A percentile compares a stretch with the other conserved stretches of the same genome.
These are phyloP conservation scores for Myotis pilosus DNA, from an alignment of 2,797 vertebrate genomes.

Conservation along the genomic window DNA sequence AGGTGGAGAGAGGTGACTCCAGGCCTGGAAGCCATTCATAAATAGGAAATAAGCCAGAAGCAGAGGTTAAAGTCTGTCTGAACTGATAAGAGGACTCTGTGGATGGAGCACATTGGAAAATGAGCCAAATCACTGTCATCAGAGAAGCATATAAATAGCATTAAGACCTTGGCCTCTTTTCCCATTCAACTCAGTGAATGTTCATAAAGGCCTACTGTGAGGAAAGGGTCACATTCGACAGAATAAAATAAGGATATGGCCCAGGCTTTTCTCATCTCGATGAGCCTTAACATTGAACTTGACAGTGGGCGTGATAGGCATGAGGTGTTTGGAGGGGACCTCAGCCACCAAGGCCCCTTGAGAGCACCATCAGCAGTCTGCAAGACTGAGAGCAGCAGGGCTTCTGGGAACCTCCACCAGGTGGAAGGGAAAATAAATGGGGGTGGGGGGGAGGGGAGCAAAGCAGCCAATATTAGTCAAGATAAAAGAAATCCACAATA, in stretches of 20 bases:
- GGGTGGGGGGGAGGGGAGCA: neutral
- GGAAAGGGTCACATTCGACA: neutral
- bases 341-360: neutral
- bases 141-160: neutral
- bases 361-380: neutral
- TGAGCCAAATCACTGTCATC: neutral
- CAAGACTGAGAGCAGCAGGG: neutral
- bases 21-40: neutral
- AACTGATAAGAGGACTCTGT: neutral
- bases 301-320: accelerated
- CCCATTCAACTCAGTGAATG: neutral
- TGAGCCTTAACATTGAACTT: neutral
- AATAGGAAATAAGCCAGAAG: constrained; percentile 30
- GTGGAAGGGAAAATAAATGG: neutral
- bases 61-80: neutral
- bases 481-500: constrained; percentile 54
- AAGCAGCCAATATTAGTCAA: neutral
- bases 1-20: neutral
- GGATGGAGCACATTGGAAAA: neutral
- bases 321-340: neutral
- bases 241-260: neutral
- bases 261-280: neutral
- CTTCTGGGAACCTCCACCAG: neutral
- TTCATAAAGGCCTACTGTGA: neutral
- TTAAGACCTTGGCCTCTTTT: neutral